A percentile compares a stretch with the other conserved stretches of the same genome.
Evolutionary conservation across 2,113 vertebrate genomes (phyloP).

Genomic region (Crocuta crocuta): DNA sequence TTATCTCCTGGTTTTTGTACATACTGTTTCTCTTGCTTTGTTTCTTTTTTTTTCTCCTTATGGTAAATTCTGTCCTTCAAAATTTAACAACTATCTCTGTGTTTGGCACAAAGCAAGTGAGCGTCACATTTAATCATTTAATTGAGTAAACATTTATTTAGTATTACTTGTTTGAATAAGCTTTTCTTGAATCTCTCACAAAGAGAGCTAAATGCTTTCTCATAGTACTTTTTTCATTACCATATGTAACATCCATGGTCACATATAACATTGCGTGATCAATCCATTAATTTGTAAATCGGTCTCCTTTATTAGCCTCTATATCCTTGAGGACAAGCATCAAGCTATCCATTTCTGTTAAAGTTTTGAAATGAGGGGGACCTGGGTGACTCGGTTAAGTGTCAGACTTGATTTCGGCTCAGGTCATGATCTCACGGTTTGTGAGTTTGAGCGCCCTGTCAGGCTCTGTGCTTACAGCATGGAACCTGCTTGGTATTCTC

Average conservation of each 20-base stretch:
- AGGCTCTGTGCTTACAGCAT: no score
- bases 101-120: constrained; percentile 6
- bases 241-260: not conserved
- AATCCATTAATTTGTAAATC: not conserved
- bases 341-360: not conserved
- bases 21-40: not conserved
- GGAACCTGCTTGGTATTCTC: no score
- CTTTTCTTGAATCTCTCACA: not conserved
- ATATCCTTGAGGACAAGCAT: not conserved
- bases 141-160: not conserved
- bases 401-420: no score
- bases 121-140: not conserved
- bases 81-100: not conserved
- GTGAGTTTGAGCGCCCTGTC: no score
- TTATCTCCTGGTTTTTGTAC: not conserved
- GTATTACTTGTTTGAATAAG: not conserved
- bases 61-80: not conserved
- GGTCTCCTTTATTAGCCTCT: not conserved
- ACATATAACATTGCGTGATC: not conserved
- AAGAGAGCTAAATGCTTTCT: not conserved
- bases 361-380: not conserved
- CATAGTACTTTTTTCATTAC: not conserved
- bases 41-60: not conserved
- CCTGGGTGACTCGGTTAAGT: no score
- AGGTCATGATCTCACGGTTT: no score